Percentiles rank a stretch among this genome's conserved stretches.
phyloP scores from a whole-genome alignment of 2,888 invertebrate species.

The Hylaea fasciaria region DNA sequence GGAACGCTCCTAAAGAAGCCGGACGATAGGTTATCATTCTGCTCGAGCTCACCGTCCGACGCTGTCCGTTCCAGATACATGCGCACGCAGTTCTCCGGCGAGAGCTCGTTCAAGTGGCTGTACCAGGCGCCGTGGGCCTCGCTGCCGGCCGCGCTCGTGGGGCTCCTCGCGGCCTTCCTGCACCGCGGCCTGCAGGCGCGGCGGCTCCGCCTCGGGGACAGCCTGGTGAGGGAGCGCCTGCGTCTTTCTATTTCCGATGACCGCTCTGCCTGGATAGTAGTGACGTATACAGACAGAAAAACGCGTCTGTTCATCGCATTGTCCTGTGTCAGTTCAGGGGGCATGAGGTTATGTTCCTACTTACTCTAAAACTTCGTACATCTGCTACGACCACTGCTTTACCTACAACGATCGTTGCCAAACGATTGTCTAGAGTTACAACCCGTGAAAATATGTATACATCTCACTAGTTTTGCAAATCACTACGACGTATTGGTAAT shows the following conservation, averaged over 20 bases:
- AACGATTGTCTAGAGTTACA: no score
- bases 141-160: conserved; percentile 61
- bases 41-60: not conserved
- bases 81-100: conserved; percentile 50
- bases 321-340: no score
- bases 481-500: not conserved
- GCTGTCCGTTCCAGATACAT: conserved; percentile 48
- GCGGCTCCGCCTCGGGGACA: conserved; percentile 46
- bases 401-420: no score
- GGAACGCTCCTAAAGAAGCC: no score
- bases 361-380: no score
- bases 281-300: no score
- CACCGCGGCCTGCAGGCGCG: conserved; percentile 48
- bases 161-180: conserved; percentile 58
- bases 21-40: no score
- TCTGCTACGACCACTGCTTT: no score
- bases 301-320: no score
- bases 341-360: no score
- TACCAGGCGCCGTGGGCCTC: conserved; percentile 69
- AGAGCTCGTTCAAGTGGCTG: conserved; percentile 60
- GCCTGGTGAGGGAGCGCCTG: conserved; percentile 43
- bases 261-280: no score
- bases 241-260: no score
- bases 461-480: not conserved
- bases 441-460: not conserved